Base-by-base conservation (phyloP, 1,140 invertebrate species). In the Drosophila simulans region DNA sequence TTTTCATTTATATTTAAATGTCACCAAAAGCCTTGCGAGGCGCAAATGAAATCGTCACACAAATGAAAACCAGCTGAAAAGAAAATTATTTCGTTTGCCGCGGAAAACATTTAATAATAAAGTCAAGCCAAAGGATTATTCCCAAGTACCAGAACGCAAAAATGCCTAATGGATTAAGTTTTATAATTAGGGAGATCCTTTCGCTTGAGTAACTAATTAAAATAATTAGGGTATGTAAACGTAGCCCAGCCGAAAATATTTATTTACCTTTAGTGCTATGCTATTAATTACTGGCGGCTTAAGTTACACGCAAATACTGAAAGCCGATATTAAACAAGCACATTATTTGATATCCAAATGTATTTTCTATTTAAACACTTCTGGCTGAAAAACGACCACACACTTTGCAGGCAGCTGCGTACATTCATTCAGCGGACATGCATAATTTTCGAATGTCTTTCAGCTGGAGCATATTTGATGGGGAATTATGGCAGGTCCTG, bases 1-100 rank as follows among this genome's bases (percentile, higher is more conserved):
- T 86, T 86, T 82, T 88, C 75, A 86, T 86, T 88, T 86, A 82
- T 78, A 86, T 86, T 86, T 78, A 76, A 86, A 88, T 82, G 83
- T 62, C 60, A 72, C 35, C 83, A 66, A 48, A 39, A 70, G 49
- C 52, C 34, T 69, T 27, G 39, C 12, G 51, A 46, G 46, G 46
- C 54, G 45, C 68, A 70, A 66, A 66, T 65, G n/a, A 40, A 12
- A 57, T 57, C 17, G 8, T n/a, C 34, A 56, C 42, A 4, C 20
- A 34, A 55, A 3, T 48, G 42, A 34, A 20, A 37, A 10, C n/a
- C 39, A 45, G 46, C 52, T 49, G 45, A 43, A 68, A 68, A 34
- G 45, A 7, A 68, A 68, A 35, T 35, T 20, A 49, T 42, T 66
- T 58, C 22, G n/a, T 27, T 57, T 0, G 13, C 5, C 52, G 11